These are phyloP conservation scores for Patella vulgata DNA, from an alignment of 1,140 invertebrate species.

Conservation along the genomic window DNA sequence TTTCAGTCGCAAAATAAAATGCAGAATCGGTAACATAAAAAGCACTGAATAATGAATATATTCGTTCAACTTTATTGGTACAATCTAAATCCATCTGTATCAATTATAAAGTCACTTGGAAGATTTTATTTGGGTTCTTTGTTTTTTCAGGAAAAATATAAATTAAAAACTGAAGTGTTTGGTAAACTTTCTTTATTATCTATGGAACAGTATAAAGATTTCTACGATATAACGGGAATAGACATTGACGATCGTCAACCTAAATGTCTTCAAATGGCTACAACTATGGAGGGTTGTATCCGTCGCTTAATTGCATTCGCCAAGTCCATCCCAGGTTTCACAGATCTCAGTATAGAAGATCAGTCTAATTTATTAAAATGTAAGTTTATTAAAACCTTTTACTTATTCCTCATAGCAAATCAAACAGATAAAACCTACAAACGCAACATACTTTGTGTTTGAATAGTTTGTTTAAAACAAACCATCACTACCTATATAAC, in stretches of 20 bases:
- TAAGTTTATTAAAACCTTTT: too few species aligned
- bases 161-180: conserved; percentile 42
- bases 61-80: too few species aligned
- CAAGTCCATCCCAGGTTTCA: conserved; percentile 55
- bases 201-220: conserved; percentile 49
- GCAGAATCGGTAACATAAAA: too few species aligned
- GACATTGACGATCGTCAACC: conserved; percentile 53
- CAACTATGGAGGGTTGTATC: conserved; percentile 52
- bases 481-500: too few species aligned
- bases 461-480: too few species aligned
- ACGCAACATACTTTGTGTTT: too few species aligned
- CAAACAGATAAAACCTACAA: too few species aligned
- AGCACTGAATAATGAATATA: too few species aligned
- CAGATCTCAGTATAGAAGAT: conserved; percentile 49
- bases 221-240: conserved; percentile 55
- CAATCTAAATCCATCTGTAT: too few species aligned
- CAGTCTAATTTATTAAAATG: conserved; percentile 59
- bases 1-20: too few species aligned
- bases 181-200: conserved; percentile 44
- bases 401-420: too few species aligned
- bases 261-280: conserved; percentile 39
- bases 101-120: too few species aligned
- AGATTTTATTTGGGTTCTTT: conserved; percentile 9
- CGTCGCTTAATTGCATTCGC: conserved; percentile 53
- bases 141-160: conserved; percentile 42